phyloP scores from a whole-genome alignment of 1,140 invertebrate species.

The Aphaenogaster rudis region DNA sequence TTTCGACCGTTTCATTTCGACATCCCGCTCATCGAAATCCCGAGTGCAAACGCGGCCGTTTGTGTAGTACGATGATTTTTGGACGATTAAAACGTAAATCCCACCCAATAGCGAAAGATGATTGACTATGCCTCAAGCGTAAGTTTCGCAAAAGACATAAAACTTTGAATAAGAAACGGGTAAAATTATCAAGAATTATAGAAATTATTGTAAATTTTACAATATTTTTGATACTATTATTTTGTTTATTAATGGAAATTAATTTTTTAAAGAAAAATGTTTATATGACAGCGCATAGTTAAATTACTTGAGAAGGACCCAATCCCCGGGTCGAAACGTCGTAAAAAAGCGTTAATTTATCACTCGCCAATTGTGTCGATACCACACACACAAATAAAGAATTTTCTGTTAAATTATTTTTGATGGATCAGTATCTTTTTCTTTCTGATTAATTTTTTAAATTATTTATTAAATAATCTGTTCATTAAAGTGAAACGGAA shows the following conservation, averaged over 20 bases:
- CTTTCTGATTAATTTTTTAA: background rate
- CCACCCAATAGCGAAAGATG: background rate
- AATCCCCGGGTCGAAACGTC: too few species aligned
- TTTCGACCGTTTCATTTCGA: slow-evolving; percentile 63
- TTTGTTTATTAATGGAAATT: slow-evolving; percentile 6
- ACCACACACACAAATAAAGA: too few species aligned
- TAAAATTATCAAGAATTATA: background rate
- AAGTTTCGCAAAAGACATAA: background rate
- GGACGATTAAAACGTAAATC: slow-evolving; percentile 28
- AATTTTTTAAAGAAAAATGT: background rate
- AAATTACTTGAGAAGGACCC: too few species aligned
- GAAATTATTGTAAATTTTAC: background rate
- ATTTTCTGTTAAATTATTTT: too few species aligned
- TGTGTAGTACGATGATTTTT: slow-evolving; percentile 39
- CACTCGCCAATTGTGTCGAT: too few species aligned
- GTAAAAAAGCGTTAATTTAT: too few species aligned
- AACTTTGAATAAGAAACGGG: background rate
- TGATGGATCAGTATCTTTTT: too few species aligned
- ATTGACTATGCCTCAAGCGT: background rate
- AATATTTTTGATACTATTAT: background rate
- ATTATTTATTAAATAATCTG: background rate
- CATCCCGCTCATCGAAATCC: slow-evolving; percentile 36
- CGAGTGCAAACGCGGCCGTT: slow-evolving; percentile 14
- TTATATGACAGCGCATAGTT: too few species aligned
- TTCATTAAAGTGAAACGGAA: background rate